Base-by-base conservation (phyloP, 2,888 invertebrate species). In the Eubasilissa splendida region DNA sequence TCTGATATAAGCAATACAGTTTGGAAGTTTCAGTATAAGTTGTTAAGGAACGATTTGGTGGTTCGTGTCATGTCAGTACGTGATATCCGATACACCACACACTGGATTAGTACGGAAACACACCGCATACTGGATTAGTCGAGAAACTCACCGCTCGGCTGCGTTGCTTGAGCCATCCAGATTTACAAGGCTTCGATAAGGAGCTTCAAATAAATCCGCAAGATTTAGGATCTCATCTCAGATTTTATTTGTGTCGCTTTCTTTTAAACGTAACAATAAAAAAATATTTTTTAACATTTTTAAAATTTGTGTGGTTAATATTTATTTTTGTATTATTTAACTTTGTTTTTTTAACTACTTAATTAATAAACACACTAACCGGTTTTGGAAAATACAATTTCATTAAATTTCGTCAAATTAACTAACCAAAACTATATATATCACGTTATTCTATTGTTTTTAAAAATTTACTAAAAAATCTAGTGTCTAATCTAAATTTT, bases 61-160 rank as follows among this genome's bases (percentile, higher is more conserved):
- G 68, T 65, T 66, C 76, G 76, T 66, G 76, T 76, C 56, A 66
- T 65, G 66, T 76, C 76, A 66, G 50, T 76, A 76, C 76, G 76
- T 76, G 76, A 60, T 11, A 70, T 8, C 58, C 58, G 33, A 58
- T 73, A 31, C 22, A 12, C 56, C 71, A 31, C 56, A 58, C 71
- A 10, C 70, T 12, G 11, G 50, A 52, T 52, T 54, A 70, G 68
- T 53, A n/a, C 50, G 42, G 70, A 63, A 63, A 11, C 33, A 33
- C 12, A 74, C 59, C 31, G 71, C 53, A 74, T 11, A 12, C 12
- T 53, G 65, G 76, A 63, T 76, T 76, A 76, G 54, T 14, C 8
- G 50, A 60, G 59, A 60, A 75, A 76, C 65, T 50, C 65, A 76
- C 65, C 76, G 65, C 76, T 76, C 22, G 22, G 50, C 33, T 76